A percentile compares a stretch with the other conserved stretches of the same genome.
These are phyloP conservation scores for Stenurella melanura DNA, from an alignment of 2,888 invertebrate species.

Conservation along the genomic window DNA sequence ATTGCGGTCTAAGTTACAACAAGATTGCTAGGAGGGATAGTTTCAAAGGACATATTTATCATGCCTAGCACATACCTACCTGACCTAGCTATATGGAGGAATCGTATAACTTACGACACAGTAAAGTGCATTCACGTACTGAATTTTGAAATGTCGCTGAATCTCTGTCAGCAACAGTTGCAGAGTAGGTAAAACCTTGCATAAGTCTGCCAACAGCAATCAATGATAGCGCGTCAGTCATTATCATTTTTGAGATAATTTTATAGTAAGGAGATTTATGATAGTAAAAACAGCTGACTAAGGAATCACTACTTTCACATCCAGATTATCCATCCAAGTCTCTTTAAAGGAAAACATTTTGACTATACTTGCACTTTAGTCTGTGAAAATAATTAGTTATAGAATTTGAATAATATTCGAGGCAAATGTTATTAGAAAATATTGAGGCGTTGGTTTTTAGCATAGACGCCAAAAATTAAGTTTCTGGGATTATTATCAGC, in stretches of 20 bases:
- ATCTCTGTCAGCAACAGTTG: slow-evolving; percentile 19
- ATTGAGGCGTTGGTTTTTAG: too few species aligned
- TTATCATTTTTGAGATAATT: too few species aligned
- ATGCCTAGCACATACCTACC: slow-evolving; percentile 43
- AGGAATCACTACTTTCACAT: too few species aligned
- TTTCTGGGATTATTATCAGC: too few species aligned
- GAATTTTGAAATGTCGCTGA: slow-evolving; percentile 12
- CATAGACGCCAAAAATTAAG: too few species aligned
- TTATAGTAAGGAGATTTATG: background rate
- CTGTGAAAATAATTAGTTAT: too few species aligned
- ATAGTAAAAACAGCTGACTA: too few species aligned
- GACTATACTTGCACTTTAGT: too few species aligned
- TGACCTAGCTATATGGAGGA: slow-evolving; percentile 26
- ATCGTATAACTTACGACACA: slow-evolving; percentile 7
- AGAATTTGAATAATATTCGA: too few species aligned
- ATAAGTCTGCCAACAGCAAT: slow-evolving; percentile 1
- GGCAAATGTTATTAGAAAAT: too few species aligned
- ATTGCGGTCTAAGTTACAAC: slow-evolving; percentile 45
- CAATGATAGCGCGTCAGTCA: background rate
- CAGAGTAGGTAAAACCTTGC: background rate
- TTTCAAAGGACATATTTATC: slow-evolving; percentile 46
- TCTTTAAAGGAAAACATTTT: too few species aligned
- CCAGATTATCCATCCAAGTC: too few species aligned
- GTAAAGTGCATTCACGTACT: slow-evolving; percentile 26
- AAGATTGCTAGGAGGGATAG: slow-evolving; percentile 42